Percentiles rank a stretch among this genome's conserved stretches.
Conservation (phyloP, 2,113 vertebrate species). For the Lutjanus erythropterus region DNA sequence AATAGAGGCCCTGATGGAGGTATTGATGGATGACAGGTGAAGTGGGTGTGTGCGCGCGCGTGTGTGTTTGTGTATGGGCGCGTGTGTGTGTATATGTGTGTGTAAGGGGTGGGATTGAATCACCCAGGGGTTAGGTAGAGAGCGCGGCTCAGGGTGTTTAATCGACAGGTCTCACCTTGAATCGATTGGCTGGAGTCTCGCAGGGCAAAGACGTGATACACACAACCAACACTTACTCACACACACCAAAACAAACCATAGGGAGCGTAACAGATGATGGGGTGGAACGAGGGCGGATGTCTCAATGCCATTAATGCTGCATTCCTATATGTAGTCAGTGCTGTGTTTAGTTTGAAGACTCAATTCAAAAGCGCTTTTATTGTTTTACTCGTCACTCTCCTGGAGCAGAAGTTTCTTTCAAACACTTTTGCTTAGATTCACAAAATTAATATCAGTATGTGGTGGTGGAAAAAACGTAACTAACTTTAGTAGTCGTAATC, state of each 20-base stretch:
- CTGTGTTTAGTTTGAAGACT: constrained; percentile 26
- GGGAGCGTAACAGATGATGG: constrained; percentile 47
- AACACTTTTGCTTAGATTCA: neutral
- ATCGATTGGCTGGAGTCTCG: constrained; percentile 77
- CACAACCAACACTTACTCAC: constrained; percentile 71
- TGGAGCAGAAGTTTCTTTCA: neutral
- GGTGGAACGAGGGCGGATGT: constrained; percentile 39
- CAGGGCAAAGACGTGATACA: constrained; percentile 75
- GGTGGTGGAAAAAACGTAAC: too few species aligned
- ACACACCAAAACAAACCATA: constrained; percentile 75
- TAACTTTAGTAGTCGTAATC: too few species aligned
- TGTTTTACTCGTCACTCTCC: constrained; percentile 4
- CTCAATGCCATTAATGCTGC: constrained; percentile 53
- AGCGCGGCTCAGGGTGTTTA: constrained; percentile 81
- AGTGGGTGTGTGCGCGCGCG: constrained; percentile 53
- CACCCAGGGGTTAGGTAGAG: constrained; percentile 78
- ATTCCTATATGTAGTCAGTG: constrained; percentile 35
- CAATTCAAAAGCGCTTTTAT: constrained; percentile 18
- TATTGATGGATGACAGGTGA: constrained; percentile 83
- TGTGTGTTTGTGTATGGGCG: constrained; percentile 24
- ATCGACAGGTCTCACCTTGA: constrained; percentile 83
- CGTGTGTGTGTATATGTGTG: constrained; percentile 51
- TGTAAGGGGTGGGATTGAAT: constrained; percentile 69
- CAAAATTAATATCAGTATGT: neutral
- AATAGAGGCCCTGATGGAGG: constrained; percentile 72